Conservation (phyloP, 2,797 vertebrate genomes). For the Neosalanx taihuensis region DNA sequence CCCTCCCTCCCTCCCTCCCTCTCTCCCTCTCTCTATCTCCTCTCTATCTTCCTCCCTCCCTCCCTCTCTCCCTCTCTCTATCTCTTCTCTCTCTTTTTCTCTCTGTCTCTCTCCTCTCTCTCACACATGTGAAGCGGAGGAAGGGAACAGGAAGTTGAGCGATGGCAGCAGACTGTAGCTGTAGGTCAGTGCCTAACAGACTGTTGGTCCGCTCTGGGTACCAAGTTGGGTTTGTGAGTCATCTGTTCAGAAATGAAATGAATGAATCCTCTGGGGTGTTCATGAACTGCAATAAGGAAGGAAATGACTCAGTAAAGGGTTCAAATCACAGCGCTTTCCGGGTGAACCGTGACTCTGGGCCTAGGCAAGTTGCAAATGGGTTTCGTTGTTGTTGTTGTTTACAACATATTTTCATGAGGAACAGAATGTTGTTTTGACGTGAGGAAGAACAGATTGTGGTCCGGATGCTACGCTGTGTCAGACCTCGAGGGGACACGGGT, state of each 20-base stretch:
- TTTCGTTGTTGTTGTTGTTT: not conserved
- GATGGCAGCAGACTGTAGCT: not conserved
- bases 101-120: not conserved
- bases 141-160: conserved; percentile 3
- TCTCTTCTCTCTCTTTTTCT: no score
- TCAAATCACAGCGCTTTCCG: not conserved
- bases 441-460: not conserved
- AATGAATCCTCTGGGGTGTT: not conserved
- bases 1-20: not conserved
- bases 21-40: not conserved
- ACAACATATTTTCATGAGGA: not conserved
- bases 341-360: not conserved
- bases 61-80: no score
- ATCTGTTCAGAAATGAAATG: not conserved
- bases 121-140: not conserved
- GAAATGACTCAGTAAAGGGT: not conserved
- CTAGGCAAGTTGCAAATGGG: not conserved
- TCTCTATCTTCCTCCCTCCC: not conserved
- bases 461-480: not conserved
- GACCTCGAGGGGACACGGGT: not conserved
- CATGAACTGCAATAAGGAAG: not conserved
- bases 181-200: conserved; percentile 15
- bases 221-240: not conserved
- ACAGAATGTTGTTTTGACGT: not conserved
- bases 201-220: conserved; percentile 19